Base-by-base conservation (phyloP, 1,140 invertebrate species). In the Bathynomus jamesi region DNA sequence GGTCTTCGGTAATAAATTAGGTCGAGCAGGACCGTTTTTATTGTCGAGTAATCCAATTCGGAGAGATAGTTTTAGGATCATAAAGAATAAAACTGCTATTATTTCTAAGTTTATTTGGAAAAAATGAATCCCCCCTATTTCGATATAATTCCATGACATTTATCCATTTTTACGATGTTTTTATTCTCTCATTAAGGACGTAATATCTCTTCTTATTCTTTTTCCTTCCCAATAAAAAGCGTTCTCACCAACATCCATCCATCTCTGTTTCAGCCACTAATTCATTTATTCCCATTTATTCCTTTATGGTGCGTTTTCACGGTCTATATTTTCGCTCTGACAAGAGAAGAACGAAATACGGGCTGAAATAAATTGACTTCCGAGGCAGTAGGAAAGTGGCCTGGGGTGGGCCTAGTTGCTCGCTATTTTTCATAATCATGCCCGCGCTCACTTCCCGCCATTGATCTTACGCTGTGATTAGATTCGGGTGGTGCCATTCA, bases 401-500 rank as follows among this genome's bases (percentile, higher is more conserved):
- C 40, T 53, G 40, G 40, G 40, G 40, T 53, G 40, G 40, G 40
- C 40, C 40, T 53, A 53, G 40, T 53, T 53, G 40, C 40, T 53
- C 40, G 40, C 40, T 53, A 53, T 53, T 53, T 53, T 53, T 53
- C 40, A 53, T 53, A 53, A 53, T 53, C 40, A 53, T 53, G 40
- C 11, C 40, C 21, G 13, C 40, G 40, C 40, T 53, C 40, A 53
- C 40, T 53, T 53, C 40, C 40, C 40, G 40, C 40, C 40, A 53
- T 53, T 53, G 40, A 53, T 53, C 40, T 53, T 53, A 21, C 11
- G 40, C 40, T 53, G 40, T 53, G 40, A 53, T 53, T 53, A 53
- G 40, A 53, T 53, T 53, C 40, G 40, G 40, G 40, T 53, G 40
- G 13, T 53, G 40, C 40, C 40, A 53, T 53, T 53, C 40, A 53